These are phyloP conservation scores for Acholoe squamosa DNA, from an alignment of 2,888 invertebrate species.

Conservation along the genomic window DNA sequence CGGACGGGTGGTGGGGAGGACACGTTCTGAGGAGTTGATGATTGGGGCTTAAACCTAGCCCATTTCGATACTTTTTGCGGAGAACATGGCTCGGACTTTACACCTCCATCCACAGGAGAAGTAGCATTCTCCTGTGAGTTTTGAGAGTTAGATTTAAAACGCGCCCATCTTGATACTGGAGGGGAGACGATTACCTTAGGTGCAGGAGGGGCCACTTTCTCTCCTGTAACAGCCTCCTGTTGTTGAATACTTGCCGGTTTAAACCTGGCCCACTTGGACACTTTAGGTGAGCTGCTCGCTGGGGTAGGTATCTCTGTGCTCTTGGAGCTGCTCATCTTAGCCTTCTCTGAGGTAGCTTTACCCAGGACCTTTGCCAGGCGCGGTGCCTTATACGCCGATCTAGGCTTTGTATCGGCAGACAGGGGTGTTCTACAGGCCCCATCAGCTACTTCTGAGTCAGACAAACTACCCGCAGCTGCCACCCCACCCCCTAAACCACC, in stretches of 20 bases:
- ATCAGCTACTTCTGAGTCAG: not conserved
- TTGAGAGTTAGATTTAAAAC: not conserved
- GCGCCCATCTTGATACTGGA: not conserved
- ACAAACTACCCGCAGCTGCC: not conserved
- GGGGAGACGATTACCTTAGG: not conserved
- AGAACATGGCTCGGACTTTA: not conserved
- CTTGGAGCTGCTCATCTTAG: not conserved
- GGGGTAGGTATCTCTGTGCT: not conserved
- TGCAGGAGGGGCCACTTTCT: not conserved
- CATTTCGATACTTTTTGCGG: not conserved
- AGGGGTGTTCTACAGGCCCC: not conserved
- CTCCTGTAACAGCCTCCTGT: not conserved
- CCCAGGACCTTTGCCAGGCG: constrained; percentile 30
- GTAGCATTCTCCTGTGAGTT: not conserved
- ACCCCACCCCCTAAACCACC: not conserved
- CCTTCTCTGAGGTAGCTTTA: not conserved
- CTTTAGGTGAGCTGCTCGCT: not conserved
- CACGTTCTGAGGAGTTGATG: not conserved
- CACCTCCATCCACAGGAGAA: not conserved
- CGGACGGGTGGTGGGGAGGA: not conserved
- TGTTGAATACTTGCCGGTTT: not conserved
- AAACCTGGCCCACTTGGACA: constrained; percentile 22
- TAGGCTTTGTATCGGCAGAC: not conserved
- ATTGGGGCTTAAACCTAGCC: constrained; percentile 30
- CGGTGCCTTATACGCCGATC: constrained; percentile 22